phyloP scores from a whole-genome alignment of 2,888 invertebrate genomes.

The Luperina nickerlii region DNA sequence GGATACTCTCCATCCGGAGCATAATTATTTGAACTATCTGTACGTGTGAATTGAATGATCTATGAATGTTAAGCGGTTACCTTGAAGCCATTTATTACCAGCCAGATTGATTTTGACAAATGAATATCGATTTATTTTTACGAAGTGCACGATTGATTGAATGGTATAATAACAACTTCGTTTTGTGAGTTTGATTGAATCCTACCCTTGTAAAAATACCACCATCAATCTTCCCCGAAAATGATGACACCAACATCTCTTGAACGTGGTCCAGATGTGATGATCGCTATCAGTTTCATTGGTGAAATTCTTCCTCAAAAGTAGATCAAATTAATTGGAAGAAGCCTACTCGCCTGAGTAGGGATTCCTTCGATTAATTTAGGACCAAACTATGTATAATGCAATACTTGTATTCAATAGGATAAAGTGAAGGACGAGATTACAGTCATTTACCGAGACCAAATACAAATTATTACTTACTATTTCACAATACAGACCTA shows the following conservation, averaged over 20 bases:
- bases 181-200: neutral
- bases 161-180: neutral
- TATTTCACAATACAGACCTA: conserved; percentile 55
- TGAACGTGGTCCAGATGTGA: neutral
- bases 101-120: conserved; percentile 54
- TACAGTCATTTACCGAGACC: conserved; percentile 48
- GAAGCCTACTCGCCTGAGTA: no score
- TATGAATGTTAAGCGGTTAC: conserved; percentile 21
- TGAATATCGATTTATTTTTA: conserved; percentile 47
- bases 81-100: conserved; percentile 37
- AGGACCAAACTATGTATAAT: neutral
- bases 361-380: neutral
- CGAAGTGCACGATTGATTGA: conserved; percentile 11
- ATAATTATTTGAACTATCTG: conserved; percentile 24
- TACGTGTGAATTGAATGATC: conserved; percentile 48
- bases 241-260: neutral
- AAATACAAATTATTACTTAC: conserved; percentile 52
- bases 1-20: conserved; percentile 22
- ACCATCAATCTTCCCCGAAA: neutral
- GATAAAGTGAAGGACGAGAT: conserved; percentile 34
- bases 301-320: neutral
- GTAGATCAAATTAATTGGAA: neutral
- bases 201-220: neutral
- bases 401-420: neutral
- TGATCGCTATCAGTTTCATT: neutral